These are phyloP conservation scores for Phymanthus crucifer DNA, from an alignment of 92 coral and sea anemone genomes.

Conservation along the genomic window DNA sequence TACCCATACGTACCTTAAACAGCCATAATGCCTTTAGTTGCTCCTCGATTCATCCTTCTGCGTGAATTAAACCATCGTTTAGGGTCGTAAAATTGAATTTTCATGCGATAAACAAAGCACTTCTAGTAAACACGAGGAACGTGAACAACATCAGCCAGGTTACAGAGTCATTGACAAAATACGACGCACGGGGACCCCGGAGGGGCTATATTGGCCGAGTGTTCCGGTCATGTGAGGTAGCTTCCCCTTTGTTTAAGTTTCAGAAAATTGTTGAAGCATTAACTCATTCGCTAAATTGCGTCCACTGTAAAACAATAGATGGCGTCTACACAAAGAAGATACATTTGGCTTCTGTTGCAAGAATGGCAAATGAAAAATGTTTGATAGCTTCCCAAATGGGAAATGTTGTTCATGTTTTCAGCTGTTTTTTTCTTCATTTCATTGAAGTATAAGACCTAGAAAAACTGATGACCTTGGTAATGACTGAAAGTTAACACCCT, in stretches of 20 bases:
- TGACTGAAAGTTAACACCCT: neutral
- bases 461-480: neutral
- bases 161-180: slow-evolving; percentile 60
- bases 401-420: neutral
- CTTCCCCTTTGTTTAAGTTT: slow-evolving; percentile 9
- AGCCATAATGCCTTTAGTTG: neutral
- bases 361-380: too few relatives aligned
- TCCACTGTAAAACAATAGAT: neutral
- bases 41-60: neutral
- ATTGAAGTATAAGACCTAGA: neutral
- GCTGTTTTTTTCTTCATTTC: neutral
- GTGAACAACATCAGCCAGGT: slow-evolving; percentile 51
- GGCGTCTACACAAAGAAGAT: neutral
- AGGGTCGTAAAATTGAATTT: slow-evolving; percentile 5
- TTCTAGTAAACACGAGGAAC: slow-evolving; percentile 38
- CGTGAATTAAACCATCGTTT: slow-evolving; percentile 18
- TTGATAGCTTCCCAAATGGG: too few relatives aligned
- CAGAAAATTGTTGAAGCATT: slow-evolving; percentile 24
- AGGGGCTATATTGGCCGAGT: slow-evolving; percentile 12
- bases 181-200: slow-evolving; percentile 19
- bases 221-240: slow-evolving; percentile 48
- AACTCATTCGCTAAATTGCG: neutral
- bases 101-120: slow-evolving; percentile 22
- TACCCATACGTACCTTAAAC: slow-evolving; percentile 8
- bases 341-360: neutral